phyloP scores from a whole-genome alignment of 2,888 invertebrate species.

The Oligia latruncula region DNA sequence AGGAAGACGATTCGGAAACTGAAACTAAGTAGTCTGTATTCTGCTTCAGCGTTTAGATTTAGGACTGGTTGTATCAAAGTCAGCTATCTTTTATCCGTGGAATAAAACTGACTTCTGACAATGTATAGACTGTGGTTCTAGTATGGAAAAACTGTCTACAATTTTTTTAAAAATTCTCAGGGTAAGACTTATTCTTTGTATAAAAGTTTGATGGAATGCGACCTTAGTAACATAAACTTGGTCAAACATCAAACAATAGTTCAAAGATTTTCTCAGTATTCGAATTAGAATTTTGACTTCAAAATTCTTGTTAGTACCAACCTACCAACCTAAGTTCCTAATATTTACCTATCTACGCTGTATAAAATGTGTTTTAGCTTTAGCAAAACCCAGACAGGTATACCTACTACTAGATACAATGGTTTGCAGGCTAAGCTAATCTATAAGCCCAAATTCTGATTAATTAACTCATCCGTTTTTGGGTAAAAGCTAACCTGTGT shows the following conservation, averaged over 20 bases:
- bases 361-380: neutral
- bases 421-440: neutral
- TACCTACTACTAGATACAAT: neutral
- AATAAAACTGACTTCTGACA: too few species aligned
- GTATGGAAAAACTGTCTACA: neutral
- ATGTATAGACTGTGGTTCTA: too few species aligned
- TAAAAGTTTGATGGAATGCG: too few species aligned
- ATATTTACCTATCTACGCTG: neutral
- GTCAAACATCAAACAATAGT: too few species aligned
- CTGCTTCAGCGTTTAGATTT: neutral
- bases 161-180: too few species aligned
- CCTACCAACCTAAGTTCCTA: neutral
- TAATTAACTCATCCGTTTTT: constrained; percentile 4
- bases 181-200: too few species aligned
- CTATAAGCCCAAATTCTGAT: neutral
- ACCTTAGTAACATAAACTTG: neutral
- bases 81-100: neutral
- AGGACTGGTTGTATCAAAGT: neutral
- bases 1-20: neutral
- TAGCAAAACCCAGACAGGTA: neutral
- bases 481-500: neutral
- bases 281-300: neutral
- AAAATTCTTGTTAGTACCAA: neutral
- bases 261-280: neutral
- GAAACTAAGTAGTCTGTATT: neutral